Base-by-base conservation (phyloP, 2,888 invertebrate species). In the Dryadula phaetusa region DNA sequence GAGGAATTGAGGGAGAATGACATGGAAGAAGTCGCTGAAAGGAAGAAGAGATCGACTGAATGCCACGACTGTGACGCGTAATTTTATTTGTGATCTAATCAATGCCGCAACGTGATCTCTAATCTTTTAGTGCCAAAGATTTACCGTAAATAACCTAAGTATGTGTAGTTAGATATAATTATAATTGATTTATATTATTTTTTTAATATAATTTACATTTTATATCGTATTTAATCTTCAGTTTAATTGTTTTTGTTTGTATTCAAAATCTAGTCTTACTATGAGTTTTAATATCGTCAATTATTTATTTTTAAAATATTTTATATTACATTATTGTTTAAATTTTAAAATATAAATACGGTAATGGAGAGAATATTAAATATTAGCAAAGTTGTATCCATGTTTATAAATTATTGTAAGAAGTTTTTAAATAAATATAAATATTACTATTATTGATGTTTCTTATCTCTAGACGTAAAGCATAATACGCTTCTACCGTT, bases 61-160 rank as follows among this genome's bases (percentile, higher is more conserved):
- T 91, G 92, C 75, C 78, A 80, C 22, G 86, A 88, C 56, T 92
- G 92, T 76, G 82, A 88, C 71, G 80, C 85, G 80, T 91, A 90
- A 88, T 71, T 78, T 70, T 72, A 54, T 71, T 77, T 67, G 69
- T 64, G 47, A 72, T 72, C 71, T 70, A 62, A 65, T 49, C 7
- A 32, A 20, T 34, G 18, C 58, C 60, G 40, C 18, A 52, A 54
- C 67, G 62, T 70, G 70, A 67, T 53, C 63, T 61, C 67, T 18
- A 68, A 54, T 65, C 65, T 60, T 40, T 67, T 66, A 62, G 74
- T 76, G 76, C 75, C 70, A 76, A 82, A 71, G 62, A 61, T 67
- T 64, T 67, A 69, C 53, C 62, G 49, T n/a, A 54, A 62, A 54
- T 53, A 53, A 37, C 49, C 42, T 64, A 62, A 44, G 37, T 47